Evolutionary conservation across 2,888 invertebrate species (phyloP).

Genomic region (Agonopterix heracliana): DNA sequence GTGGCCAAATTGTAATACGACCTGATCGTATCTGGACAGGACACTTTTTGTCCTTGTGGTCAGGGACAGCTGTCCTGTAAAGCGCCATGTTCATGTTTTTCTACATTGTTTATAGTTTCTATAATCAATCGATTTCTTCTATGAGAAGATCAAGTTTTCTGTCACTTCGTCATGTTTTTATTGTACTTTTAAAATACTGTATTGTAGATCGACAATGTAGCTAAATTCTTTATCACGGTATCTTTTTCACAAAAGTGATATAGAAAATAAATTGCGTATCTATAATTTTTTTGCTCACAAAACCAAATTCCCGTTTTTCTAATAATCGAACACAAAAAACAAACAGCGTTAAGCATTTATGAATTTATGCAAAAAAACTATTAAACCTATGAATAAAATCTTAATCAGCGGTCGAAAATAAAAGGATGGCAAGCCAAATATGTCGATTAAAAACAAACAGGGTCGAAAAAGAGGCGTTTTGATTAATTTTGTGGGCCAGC

Average conservation of each 20-base stretch:
- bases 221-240: not conserved
- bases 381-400: constrained; percentile 67
- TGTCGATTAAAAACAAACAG: constrained; percentile 63
- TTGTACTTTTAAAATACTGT: too few relatives aligned
- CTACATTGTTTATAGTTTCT: constrained; percentile 56
- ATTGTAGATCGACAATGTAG: too few relatives aligned
- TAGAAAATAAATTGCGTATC: not conserved
- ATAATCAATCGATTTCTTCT: constrained; percentile 14
- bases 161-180: too few relatives aligned
- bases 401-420: constrained; percentile 61
- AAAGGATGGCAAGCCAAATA: constrained; percentile 49
- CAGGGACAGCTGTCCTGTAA: constrained; percentile 64
- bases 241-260: not conserved
- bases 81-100: constrained; percentile 46
- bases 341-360: constrained; percentile 12
- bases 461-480: constrained; percentile 64
- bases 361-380: constrained; percentile 33
- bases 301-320: not conserved
- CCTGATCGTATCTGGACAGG: constrained; percentile 68
- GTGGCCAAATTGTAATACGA: constrained; percentile 67
- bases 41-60: constrained; percentile 69
- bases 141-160: too few relatives aligned
- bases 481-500: constrained; percentile 65
- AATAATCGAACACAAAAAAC: constrained; percentile 6
- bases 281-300: not conserved